Base-by-base conservation (phyloP, 2,113 vertebrate genomes). In the Phyllostomus discolor region DNA sequence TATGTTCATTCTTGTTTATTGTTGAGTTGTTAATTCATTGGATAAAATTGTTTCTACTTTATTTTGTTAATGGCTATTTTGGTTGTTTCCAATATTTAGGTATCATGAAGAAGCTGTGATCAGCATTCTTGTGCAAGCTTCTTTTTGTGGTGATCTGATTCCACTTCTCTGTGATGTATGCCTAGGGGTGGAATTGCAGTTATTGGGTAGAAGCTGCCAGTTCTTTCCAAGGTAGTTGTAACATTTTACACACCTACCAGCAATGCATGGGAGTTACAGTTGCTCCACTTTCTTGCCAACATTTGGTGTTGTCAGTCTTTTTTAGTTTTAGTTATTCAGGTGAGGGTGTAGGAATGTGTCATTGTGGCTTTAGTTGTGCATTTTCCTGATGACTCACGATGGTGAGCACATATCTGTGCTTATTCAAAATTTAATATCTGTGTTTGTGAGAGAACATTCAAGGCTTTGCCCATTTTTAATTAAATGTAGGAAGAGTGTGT, bases 51-150 rank as follows among this genome's bases (percentile, higher is more conserved):
- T n/a, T 66, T 62, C 11, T 62, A 81, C 43, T 24, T 73, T 84
- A 95, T 82, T 38, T 38, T 28, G 16, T 59, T 82, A 46, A 52
- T 70, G 50, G 41, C 43, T 70, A 9, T 64, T 91, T 92, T 24
- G 41, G 26, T 76, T 88, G 5, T 91, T 94, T 91, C 79, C 19
- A 43, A 2, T 35, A 2, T 54, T 67, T 73, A 50, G 38, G 16
- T 24, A 1, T 69, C 35, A 24, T 35, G 12, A 83, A 28, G 28
- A 80, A 33, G n/a, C 88, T 19, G 12, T 11, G 7, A 1, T 87
- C 48, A 83, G 35, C 62, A 73, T 79, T 48, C 52, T 80, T 57
- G 17, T 9, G 7, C 35, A 79, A 59, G 10, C 16, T 31, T 14
- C 38, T 31, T 52, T 69, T 52, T 4, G 35, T 79, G 75, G 54